Percentiles rank a stretch among this genome's conserved stretches.
Conservation (phyloP, 2,113 vertebrate genomes). For the Sinocyclocheilus anophthalmus region DNA sequence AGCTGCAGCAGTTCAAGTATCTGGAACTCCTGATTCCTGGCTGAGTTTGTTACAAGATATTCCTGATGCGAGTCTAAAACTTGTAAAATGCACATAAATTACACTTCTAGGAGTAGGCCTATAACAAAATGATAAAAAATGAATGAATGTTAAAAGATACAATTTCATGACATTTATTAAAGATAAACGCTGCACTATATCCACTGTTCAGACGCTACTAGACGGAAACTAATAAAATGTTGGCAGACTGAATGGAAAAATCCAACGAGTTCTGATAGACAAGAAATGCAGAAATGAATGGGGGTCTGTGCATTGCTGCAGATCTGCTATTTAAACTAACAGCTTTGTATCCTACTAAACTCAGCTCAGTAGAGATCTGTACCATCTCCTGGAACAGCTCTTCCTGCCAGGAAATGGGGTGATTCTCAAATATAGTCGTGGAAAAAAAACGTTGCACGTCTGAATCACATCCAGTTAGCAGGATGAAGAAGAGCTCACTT, state of each 20-base stretch:
- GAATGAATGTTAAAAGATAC: background rate
- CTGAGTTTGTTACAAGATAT: background rate
- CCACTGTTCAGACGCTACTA: background rate
- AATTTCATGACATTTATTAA: background rate
- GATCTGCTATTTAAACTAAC: background rate
- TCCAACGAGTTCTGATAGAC: background rate
- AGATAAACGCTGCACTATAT: background rate
- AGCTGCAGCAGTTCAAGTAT: constrained; percentile 49
- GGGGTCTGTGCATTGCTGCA: background rate
- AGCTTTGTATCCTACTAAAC: constrained; percentile 34
- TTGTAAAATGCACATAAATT: background rate
- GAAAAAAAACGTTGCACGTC: constrained; percentile 33
- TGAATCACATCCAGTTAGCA: constrained; percentile 50
- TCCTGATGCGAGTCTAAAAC: background rate
- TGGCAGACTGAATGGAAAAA: background rate
- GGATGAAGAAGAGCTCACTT: constrained; percentile 44
- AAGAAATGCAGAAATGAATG: background rate
- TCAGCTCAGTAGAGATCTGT: constrained; percentile 8
- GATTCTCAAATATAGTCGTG: constrained; percentile 48
- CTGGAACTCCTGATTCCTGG: background rate
- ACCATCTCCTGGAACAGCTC: constrained; percentile 63
- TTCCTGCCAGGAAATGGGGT: constrained; percentile 77
- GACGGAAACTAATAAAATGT: background rate
- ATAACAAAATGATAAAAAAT: background rate
- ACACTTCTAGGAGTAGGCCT: background rate